Evolutionary conservation across 92 coral and sea anemone genomes (phyloP).

Genomic region (Heliopora coerulea): DNA sequence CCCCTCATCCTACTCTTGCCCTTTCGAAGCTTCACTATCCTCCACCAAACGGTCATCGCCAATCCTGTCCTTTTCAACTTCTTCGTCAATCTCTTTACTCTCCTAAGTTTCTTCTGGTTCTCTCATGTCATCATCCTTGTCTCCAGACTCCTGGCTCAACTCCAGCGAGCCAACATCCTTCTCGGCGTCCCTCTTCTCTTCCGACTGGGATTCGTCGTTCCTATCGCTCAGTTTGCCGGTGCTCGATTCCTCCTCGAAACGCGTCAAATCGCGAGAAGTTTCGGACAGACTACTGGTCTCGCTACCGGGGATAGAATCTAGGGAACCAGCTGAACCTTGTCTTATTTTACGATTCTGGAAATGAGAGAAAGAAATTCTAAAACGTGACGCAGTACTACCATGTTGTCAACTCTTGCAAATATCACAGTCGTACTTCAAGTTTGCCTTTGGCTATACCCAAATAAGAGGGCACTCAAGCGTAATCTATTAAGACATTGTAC

Average conservation of each 20-base stretch:
- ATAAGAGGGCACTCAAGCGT: too few species aligned
- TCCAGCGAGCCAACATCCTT: slow-evolving; percentile 13
- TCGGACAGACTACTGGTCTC: slow-evolving; percentile 38
- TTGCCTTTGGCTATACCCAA: too few species aligned
- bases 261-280: slow-evolving; percentile 30
- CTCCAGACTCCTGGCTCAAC: background rate
- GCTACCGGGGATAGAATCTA: slow-evolving; percentile 39
- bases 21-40: slow-evolving; percentile 12
- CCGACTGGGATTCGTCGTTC: background rate
- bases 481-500: too few species aligned
- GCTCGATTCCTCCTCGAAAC: slow-evolving; percentile 31
- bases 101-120: slow-evolving; percentile 20
- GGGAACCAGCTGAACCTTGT: slow-evolving; percentile 48
- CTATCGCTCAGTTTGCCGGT: slow-evolving; percentile 18
- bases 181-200: background rate
- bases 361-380: background rate
- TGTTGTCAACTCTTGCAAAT: too few species aligned
- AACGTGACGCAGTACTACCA: too few species aligned
- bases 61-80: slow-evolving; percentile 15
- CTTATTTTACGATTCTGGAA: slow-evolving; percentile 37
- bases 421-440: too few species aligned
- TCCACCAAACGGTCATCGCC: slow-evolving; percentile 18
- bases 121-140: slow-evolving; percentile 6
- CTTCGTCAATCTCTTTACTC: slow-evolving; percentile 7
- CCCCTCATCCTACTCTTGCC: slow-evolving; percentile 14